Percentiles rank a stretch among this genome's conserved stretches.
phyloP scores from a whole-genome alignment of 2,113 vertebrate species.

The Daboia siamensis region DNA sequence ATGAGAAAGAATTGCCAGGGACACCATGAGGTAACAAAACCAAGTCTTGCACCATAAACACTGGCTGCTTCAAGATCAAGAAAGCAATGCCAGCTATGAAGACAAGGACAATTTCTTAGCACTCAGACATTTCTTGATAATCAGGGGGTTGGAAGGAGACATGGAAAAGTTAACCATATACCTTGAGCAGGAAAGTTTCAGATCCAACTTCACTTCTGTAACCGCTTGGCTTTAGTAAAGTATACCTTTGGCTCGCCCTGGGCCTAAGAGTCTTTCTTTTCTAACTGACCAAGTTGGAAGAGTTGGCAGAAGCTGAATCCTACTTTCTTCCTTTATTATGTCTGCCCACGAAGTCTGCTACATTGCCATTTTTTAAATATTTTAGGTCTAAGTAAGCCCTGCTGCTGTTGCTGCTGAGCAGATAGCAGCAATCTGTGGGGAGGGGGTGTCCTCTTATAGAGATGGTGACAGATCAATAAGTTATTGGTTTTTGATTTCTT shows the following conservation, averaged over 20 bases:
- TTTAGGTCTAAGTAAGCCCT: not conserved
- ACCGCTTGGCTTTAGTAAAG: not conserved
- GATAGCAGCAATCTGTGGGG: not conserved
- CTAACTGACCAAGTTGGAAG: not conserved
- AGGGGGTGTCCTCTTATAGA: not conserved
- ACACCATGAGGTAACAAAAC: not conserved
- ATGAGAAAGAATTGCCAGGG: not conserved
- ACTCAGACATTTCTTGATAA: not conserved
- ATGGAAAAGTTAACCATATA: not conserved
- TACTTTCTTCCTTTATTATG: not conserved
- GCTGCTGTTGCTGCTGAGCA: not conserved
- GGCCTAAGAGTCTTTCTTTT: no score
- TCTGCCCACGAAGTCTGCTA: not conserved
- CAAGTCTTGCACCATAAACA: not conserved
- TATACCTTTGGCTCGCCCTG: not conserved
- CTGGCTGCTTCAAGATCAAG: not conserved
- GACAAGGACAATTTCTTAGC: not conserved
- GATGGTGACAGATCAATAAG: not conserved
- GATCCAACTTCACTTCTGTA: not conserved
- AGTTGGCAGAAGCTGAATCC: not conserved
- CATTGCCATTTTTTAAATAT: not conserved
- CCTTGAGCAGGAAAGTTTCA: not conserved
- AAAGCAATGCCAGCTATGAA: not conserved
- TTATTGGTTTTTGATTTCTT: not conserved
- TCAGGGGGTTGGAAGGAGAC: not conserved